Conservation (phyloP, 2,113 vertebrate species). For the Chloebia gouldiae region DNA sequence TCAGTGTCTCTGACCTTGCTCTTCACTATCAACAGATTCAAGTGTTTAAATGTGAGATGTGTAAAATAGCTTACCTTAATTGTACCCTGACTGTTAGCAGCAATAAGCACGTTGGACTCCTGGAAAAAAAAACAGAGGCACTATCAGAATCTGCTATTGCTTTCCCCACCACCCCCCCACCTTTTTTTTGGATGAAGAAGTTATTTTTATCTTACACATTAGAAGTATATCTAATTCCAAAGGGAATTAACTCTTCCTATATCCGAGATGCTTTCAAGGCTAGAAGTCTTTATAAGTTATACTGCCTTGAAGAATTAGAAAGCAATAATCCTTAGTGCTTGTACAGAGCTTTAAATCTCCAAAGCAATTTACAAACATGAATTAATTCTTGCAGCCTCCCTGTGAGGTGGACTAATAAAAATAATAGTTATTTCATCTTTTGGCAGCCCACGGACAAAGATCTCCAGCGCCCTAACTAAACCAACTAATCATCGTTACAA, state of each 20-base stretch:
- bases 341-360: conserved; percentile 7
- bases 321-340: conserved; percentile 23
- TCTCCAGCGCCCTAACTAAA: neutral
- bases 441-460: neutral
- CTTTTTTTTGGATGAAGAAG: neutral
- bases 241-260: conserved; percentile 4
- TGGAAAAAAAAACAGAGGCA: conserved; percentile 69
- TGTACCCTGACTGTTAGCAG: conserved; percentile 99
- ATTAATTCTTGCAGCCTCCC: conserved; percentile 6
- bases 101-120: conserved; percentile 98
- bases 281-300: neutral
- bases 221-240: neutral
- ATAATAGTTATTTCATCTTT: conserved; percentile 32
- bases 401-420: neutral
- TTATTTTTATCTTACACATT: neutral
- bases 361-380: conserved; percentile 52
- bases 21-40: neutral
- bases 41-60: conserved; percentile 2
- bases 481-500: neutral
- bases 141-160: conserved; percentile 23
- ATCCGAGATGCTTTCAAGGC: neutral
- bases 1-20: neutral
- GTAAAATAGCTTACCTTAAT: conserved; percentile 89
- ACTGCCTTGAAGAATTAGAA: conserved; percentile 32
- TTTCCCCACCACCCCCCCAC: accelerated